Evolutionary conservation across 1,140 invertebrate genomes (phyloP).

Genomic region (Scaptomyza pallida): DNA sequence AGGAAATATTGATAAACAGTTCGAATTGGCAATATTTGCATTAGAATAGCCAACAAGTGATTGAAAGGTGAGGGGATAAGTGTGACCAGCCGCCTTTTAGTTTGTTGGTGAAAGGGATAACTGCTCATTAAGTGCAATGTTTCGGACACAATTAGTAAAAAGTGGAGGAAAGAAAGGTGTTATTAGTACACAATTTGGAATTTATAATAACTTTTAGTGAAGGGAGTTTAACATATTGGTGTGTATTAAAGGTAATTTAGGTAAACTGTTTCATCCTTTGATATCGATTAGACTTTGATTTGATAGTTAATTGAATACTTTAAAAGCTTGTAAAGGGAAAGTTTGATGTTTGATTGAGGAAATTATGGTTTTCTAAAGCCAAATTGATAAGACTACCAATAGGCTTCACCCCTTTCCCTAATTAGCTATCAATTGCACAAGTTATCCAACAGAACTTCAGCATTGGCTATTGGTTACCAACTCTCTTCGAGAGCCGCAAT

Average conservation of each 20-base stretch:
- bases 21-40: constrained; percentile 69
- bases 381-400: too few relatives aligned
- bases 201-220: background rate
- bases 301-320: background rate
- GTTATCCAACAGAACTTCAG: background rate
- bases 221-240: background rate
- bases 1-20: constrained; percentile 80
- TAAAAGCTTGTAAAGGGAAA: too few relatives aligned
- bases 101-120: constrained; percentile 58
- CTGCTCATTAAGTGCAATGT: constrained; percentile 58
- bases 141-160: constrained; percentile 59
- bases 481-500: background rate
- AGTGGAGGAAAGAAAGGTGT: constrained; percentile 44
- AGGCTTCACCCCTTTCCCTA: too few relatives aligned
- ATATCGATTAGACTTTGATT: background rate
- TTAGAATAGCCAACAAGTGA: constrained; percentile 63
- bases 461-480: constrained; percentile 5
- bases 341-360: too few relatives aligned
- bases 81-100: constrained; percentile 13
- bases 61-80: constrained; percentile 12
- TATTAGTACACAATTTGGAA: too few relatives aligned
- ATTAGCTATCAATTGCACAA: too few relatives aligned
- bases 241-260: background rate
- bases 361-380: too few relatives aligned
- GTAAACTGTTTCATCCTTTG: background rate